These are phyloP conservation scores for Mythimna lalbum DNA, from an alignment of 2,888 invertebrate genomes.

Conservation along the genomic window DNA sequence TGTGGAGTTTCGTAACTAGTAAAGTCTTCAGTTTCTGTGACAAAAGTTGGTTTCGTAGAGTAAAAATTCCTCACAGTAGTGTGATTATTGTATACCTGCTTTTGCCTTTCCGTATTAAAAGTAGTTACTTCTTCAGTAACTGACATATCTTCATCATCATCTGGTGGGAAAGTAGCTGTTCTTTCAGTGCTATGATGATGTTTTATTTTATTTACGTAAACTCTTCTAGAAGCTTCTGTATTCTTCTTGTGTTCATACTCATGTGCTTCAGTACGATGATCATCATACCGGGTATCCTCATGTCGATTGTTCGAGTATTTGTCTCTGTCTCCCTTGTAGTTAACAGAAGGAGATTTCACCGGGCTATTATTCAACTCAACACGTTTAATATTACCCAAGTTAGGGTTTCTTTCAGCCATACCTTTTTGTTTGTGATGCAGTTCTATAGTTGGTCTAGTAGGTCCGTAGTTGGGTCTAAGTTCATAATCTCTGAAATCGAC, in stretches of 20 bases:
- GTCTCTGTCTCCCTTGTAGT: conserved; percentile 29
- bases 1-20: conserved; percentile 17
- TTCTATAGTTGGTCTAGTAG: conserved; percentile 20
- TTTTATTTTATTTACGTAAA: conserved; percentile 42
- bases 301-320: conserved; percentile 13
- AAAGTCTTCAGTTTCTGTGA: conserved; percentile 37
- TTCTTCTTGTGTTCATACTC: conserved; percentile 16
- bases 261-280: background rate
- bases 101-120: conserved; percentile 20
- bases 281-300: conserved; percentile 14
- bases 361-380: conserved; percentile 67
- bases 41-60: conserved; percentile 31
- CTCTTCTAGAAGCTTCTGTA: conserved; percentile 27
- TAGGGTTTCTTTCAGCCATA: conserved; percentile 71
- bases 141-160: conserved; percentile 17
- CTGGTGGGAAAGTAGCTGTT: conserved; percentile 20
- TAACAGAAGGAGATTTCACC: conserved; percentile 69
- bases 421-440: conserved; percentile 53
- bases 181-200: conserved; percentile 33
- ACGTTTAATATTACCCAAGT: conserved; percentile 72
- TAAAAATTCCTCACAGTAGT: conserved; percentile 15
- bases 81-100: conserved; percentile 20
- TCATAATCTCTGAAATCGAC: conserved; percentile 35
- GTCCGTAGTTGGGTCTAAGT: conserved; percentile 12
- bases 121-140: conserved; percentile 12